These are phyloP conservation scores for Hydrocynus forskahlii DNA, from an alignment of 2,797 vertebrate genomes.

Conservation along the genomic window DNA sequence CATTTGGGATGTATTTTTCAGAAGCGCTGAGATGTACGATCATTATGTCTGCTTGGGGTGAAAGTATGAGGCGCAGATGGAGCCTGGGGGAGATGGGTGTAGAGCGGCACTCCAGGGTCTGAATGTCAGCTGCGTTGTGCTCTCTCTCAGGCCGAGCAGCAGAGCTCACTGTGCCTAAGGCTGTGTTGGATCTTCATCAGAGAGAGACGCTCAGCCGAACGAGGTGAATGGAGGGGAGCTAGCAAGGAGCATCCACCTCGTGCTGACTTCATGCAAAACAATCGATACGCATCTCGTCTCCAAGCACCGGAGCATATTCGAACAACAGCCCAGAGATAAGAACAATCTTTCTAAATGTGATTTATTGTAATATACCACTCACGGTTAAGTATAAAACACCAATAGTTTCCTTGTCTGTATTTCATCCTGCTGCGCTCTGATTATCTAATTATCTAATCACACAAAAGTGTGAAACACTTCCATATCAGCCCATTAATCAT, in stretches of 20 bases:
- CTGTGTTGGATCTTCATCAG: constrained; percentile 67
- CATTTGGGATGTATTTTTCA: neutral
- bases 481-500: constrained; percentile 21
- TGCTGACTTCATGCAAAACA: constrained; percentile 54
- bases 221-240: constrained; percentile 42
- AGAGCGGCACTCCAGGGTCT: constrained; percentile 52
- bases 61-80: constrained; percentile 24
- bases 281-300: constrained; percentile 55
- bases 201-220: constrained; percentile 58
- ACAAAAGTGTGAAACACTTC: neutral
- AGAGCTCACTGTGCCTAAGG: constrained; percentile 57
- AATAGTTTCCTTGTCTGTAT: constrained; percentile 8
- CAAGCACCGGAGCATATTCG: constrained; percentile 4
- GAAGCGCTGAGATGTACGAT: neutral
- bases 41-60: constrained; percentile 28
- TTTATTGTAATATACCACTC: neutral
- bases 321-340: constrained; percentile 12
- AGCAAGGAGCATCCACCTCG: constrained; percentile 52
- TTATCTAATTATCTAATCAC: constrained; percentile 13
- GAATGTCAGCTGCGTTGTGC: constrained; percentile 58
- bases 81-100: constrained; percentile 15
- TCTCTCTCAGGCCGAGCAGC: constrained; percentile 38
- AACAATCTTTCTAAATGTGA: neutral
- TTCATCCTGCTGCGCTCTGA: neutral
- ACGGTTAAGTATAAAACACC: neutral